Conservation (phyloP, 2,797 vertebrate genomes). For the Dipus sagitta region DNA sequence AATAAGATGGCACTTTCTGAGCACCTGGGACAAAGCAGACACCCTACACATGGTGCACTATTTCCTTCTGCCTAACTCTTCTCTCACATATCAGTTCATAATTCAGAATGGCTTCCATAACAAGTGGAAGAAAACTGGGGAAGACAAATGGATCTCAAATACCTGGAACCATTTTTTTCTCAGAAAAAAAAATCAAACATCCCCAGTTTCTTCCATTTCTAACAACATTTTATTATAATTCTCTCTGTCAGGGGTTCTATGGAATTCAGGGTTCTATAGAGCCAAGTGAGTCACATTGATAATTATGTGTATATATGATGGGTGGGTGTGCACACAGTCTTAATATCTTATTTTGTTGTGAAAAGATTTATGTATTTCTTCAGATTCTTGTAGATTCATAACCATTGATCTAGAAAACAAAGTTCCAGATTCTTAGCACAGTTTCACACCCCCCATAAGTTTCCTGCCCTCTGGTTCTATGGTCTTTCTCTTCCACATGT, state of each 20-base stretch:
- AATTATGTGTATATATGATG: background rate
- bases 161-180: background rate
- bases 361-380: background rate
- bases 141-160: background rate
- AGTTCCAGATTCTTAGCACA: background rate
- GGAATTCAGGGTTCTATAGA: background rate
- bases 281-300: background rate
- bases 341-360: background rate
- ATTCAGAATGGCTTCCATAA: conserved; percentile 9
- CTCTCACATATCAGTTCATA: background rate
- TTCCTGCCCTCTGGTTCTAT: background rate
- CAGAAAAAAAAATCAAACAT: background rate
- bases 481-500: background rate
- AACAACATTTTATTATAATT: background rate
- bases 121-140: background rate
- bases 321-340: background rate
- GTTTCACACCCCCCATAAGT: too few relatives aligned
- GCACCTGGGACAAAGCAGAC: background rate
- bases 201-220: background rate
- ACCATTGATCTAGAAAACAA: background rate
- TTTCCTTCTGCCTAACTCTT: background rate
- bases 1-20: background rate
- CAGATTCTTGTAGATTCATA: background rate
- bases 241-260: background rate
- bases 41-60: background rate